phyloP scores from a whole-genome alignment of 1,140 invertebrate species.

The Portunus trituberculatus region DNA sequence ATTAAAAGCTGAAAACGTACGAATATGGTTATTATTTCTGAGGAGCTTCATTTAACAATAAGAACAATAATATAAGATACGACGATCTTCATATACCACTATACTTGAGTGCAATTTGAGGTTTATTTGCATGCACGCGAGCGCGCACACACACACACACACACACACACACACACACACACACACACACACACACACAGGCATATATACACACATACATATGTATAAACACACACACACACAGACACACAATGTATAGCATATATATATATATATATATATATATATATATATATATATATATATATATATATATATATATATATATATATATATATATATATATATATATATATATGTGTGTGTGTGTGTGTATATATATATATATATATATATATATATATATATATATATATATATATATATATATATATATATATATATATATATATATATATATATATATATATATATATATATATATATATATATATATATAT shows the following conservation, averaged over 20 bases:
- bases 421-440: too few relatives aligned
- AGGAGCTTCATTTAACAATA: not conserved
- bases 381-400: conserved; percentile 32
- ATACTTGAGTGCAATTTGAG: too few relatives aligned
- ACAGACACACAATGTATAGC: too few relatives aligned
- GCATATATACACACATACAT: too few relatives aligned
- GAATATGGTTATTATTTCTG: too few relatives aligned
- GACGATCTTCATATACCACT: not conserved
- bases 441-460: not conserved
- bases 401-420: conserved; percentile 16
- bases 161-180: not conserved
- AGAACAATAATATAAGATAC: not conserved
- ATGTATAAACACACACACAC: too few relatives aligned
- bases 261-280: conserved; percentile 52
- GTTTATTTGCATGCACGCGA: not conserved
- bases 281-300: conserved; percentile 53
- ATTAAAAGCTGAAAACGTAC: too few relatives aligned
- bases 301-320: conserved; percentile 32
- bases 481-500: too few relatives aligned
- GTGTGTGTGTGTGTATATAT: conserved; percentile 24
- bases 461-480: too few relatives aligned
- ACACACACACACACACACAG: not conserved
- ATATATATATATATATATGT: not conserved
- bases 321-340: too few relatives aligned
- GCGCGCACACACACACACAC: not conserved